These are phyloP conservation scores for Diadromus collaris DNA, from an alignment of 2,888 invertebrate genomes.

Conservation along the genomic window DNA sequence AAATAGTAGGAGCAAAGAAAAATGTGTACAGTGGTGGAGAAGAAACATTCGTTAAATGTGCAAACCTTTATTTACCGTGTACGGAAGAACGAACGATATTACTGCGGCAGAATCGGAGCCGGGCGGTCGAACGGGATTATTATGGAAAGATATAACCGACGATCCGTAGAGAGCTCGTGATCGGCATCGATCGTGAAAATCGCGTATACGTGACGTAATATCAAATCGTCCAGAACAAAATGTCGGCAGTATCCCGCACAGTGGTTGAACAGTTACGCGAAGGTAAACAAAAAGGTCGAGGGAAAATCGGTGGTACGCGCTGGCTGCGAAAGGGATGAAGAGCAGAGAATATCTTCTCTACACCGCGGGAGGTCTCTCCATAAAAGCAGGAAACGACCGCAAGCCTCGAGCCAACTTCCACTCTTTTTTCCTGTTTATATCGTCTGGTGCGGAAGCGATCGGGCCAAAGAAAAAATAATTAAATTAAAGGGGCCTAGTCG, in stretches of 20 bases:
- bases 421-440: slow-evolving; percentile 41
- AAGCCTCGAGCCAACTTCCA: slow-evolving; percentile 38
- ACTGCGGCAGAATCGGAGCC: slow-evolving; percentile 16
- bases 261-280: slow-evolving; percentile 27
- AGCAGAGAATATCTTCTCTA: slow-evolving; percentile 31
- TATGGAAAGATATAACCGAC: slow-evolving; percentile 12
- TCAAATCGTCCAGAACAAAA: slow-evolving; percentile 27
- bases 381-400: slow-evolving; percentile 38
- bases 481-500: not conserved
- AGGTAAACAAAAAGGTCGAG: slow-evolving; percentile 42
- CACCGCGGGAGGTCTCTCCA: slow-evolving; percentile 14
- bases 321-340: slow-evolving; percentile 19
- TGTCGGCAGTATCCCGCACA: not conserved
- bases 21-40: too few relatives aligned
- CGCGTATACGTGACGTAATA: slow-evolving; percentile 29
- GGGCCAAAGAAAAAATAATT: slow-evolving; percentile 3
- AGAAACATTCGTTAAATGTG: not conserved
- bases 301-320: slow-evolving; percentile 21
- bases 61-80: not conserved
- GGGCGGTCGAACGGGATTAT: slow-evolving; percentile 22
- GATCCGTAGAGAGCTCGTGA: slow-evolving; percentile 18
- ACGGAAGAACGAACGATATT: slow-evolving; percentile 21
- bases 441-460: slow-evolving; percentile 28
- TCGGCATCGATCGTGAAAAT: slow-evolving; percentile 23
- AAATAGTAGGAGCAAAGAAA: too few relatives aligned